Conservation (phyloP, 2,888 invertebrate species). For the Mesorhabditis belari region DNA sequence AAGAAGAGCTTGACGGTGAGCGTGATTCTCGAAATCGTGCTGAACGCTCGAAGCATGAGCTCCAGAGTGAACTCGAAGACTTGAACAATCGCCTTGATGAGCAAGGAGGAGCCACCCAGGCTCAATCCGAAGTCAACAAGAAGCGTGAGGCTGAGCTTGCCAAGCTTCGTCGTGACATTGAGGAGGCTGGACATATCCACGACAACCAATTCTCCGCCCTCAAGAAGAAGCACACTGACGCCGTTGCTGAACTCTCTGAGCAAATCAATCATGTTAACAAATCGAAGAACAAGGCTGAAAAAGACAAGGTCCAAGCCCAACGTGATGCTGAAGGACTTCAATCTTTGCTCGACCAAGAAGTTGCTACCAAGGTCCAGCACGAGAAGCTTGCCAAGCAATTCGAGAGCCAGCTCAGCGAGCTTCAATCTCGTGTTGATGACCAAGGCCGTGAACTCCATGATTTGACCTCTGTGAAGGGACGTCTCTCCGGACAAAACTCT, state of each 20-base stretch:
- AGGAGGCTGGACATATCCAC: slow-evolving; percentile 90
- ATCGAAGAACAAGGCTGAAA: slow-evolving; percentile 69
- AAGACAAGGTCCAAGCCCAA: slow-evolving; percentile 72
- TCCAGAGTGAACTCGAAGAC: slow-evolving; percentile 94
- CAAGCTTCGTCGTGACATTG: slow-evolving; percentile 94
- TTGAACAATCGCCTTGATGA: slow-evolving; percentile 93
- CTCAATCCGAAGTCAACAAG: slow-evolving; percentile 91
- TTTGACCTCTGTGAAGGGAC: slow-evolving; percentile 75
- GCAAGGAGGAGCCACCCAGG: slow-evolving; percentile 97
- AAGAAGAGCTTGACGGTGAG: slow-evolving; percentile 97
- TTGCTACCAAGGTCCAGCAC: slow-evolving; percentile 39
- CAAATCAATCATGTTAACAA: slow-evolving; percentile 99
- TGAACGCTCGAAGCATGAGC: slow-evolving; percentile 93
- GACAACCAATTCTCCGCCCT: slow-evolving; percentile 89
- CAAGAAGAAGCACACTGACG: slow-evolving; percentile 99
- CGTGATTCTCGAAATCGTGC: slow-evolving; percentile 58
- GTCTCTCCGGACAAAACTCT: slow-evolving; percentile 90
- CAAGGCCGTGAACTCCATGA: slow-evolving; percentile 85
- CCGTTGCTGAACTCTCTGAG: slow-evolving; percentile 97
- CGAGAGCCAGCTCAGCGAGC: slow-evolving; percentile 73
- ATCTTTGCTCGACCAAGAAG: slow-evolving; percentile 43
- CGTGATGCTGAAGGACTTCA: slow-evolving; percentile 58
- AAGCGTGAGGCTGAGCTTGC: slow-evolving; percentile 97
- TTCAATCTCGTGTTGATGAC: slow-evolving; percentile 91
- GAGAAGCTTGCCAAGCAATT: slow-evolving; percentile 46